Evolutionary conservation across 2,888 invertebrate species (phyloP), one percentile per base, ranked within the genome.

Genomic region (Drosophila quinaria): DNA sequence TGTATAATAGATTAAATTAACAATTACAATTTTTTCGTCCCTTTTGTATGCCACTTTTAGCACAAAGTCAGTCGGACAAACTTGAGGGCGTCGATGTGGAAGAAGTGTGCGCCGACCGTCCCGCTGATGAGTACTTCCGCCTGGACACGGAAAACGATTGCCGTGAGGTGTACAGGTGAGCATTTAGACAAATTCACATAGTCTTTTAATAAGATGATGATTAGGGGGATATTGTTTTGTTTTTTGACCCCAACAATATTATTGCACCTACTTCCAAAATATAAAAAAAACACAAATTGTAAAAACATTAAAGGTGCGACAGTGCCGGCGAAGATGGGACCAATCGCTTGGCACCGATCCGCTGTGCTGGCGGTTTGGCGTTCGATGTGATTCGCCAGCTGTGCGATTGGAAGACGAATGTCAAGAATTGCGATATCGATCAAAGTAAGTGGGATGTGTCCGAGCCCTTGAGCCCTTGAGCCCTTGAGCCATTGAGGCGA

Each of bases 331-430:
- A 97, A 94, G 96, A 96, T 93, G 96, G 97, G 91, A 95, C 95
- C 90, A 97, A 96, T 92, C 95, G 98, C 93, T 95, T 98, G 93
- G 97, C 98, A 91, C 95, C 96, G 79, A 97, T 98, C 92, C 95
- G 96, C 92, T 98, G 98, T 94, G 97, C 98, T 90, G 95, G 95
- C 92, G 96, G 97, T 93, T 95, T 98, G 93, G 97, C 97, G 92
- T 98, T 98, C 94, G 98, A 98, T 95, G 96, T 98, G 93, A 96
- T 96, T 93, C 95, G 97, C 91, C 98, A 98, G 94, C 98, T 97
- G 91, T 98, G 98, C 94, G 97, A 98, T 94, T 98, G 98, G 98
- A 98, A 96, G 95, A 95, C 97, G 93, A 95, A 97, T 95, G 98
- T 98, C 94, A 97, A 97, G 95, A 98, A 97, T 95, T 98, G 98